Conservation (phyloP, 2,888 invertebrate species). For the Stenolophus ochropezus region DNA sequence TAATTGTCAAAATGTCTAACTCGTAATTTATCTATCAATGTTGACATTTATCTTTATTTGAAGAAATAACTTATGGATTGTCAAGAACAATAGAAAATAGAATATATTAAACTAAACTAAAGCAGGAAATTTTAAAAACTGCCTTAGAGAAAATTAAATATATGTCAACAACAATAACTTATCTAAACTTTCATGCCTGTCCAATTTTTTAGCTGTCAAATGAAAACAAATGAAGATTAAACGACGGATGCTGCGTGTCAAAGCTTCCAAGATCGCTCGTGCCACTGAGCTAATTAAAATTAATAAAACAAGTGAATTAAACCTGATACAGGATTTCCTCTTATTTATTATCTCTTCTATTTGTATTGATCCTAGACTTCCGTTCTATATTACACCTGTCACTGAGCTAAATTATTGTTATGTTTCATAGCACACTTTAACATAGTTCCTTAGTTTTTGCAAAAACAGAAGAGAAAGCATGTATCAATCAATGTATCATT, state of each 20-base stretch:
- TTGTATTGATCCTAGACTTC: conserved; percentile 5
- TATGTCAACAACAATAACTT: too few species aligned
- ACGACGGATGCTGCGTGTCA: not conserved
- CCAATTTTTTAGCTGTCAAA: not conserved
- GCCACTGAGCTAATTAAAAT: conserved; percentile 8
- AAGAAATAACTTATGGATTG: too few species aligned
- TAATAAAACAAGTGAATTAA: conserved; percentile 16
- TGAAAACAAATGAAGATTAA: not conserved
- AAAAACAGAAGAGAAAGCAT: not conserved
- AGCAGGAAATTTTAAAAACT: too few species aligned
- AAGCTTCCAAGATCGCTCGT: not conserved
- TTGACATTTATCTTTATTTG: too few species aligned
- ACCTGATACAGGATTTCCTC: conserved; percentile 8
- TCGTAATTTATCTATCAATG: too few species aligned
- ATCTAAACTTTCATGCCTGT: too few species aligned
- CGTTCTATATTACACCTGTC: conserved; percentile 25
- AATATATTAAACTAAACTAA: too few species aligned
- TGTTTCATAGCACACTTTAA: too few species aligned
- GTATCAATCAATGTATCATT: not conserved
- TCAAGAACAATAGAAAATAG: too few species aligned
- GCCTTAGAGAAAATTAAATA: too few species aligned
- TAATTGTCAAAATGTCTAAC: too few species aligned
- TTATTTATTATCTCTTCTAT: not conserved
- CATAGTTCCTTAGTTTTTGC: not conserved
- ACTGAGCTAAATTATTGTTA: not conserved